A percentile compares a stretch with the other conserved stretches of the same genome.
Conservation (phyloP, 2,888 invertebrate genomes). For the Ceriagrion tenellum region DNA sequence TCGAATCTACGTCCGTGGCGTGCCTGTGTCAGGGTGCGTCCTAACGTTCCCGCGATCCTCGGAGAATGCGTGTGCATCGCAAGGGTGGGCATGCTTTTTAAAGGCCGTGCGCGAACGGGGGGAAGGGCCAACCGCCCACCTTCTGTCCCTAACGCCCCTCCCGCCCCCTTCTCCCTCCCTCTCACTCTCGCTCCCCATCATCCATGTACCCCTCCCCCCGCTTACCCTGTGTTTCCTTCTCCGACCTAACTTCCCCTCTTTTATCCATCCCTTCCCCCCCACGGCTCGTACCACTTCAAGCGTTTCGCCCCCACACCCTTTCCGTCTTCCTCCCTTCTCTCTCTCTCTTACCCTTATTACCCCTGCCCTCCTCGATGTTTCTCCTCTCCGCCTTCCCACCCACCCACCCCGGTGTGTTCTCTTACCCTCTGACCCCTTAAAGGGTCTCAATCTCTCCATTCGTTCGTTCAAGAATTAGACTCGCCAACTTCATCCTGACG, state of each 20-base stretch:
- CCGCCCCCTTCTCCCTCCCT: neutral
- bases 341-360: neutral
- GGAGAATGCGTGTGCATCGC: conserved; percentile 50
- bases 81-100: conserved; percentile 59
- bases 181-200: neutral
- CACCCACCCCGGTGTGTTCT: neutral
- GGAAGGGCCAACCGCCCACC: conserved; percentile 1
- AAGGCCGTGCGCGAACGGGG: conserved; percentile 7
- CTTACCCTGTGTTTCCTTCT: neutral
- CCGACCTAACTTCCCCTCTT: neutral
- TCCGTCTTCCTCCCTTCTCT: neutral
- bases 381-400: neutral
- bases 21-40: neutral
- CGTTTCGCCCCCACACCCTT: neutral
- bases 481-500: no score
- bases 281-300: neutral
- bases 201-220: neutral
- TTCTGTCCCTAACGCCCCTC: neutral
- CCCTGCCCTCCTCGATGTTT: neutral
- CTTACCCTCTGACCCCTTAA: conserved; percentile 9
- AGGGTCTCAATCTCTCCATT: neutral
- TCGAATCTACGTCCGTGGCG: neutral
- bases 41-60: conserved; percentile 32
- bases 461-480: no score
- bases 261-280: neutral